Evolutionary conservation across 2,888 invertebrate genomes (phyloP).

Genomic region (Hyposoter dolosus): DNA sequence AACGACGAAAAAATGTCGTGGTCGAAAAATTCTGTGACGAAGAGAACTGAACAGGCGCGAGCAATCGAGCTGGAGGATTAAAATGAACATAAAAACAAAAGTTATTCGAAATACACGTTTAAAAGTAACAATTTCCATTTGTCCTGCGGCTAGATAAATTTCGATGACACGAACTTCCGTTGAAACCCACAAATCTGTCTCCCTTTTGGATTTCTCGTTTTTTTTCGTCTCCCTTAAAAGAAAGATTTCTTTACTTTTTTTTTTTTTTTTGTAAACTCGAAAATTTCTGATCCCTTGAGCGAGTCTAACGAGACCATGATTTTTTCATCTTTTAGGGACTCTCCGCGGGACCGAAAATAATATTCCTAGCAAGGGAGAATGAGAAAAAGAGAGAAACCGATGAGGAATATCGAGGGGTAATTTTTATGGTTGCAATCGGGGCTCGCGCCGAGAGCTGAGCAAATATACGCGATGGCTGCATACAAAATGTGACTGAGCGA

Average conservation of each 20-base stretch:
- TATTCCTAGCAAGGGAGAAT: conserved; percentile 38
- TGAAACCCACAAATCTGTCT: conserved; percentile 36
- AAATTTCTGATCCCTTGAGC: conserved; percentile 39
- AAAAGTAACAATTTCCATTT: conserved; percentile 44
- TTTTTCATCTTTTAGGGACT: conserved; percentile 21
- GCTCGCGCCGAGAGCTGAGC: conserved; percentile 57
- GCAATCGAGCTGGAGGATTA: neutral
- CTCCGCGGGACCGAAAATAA: conserved; percentile 58
- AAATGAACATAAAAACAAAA: neutral
- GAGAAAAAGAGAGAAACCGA: conserved; percentile 37
- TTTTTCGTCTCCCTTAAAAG: conserved; percentile 44
- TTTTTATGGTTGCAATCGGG: conserved; percentile 56
- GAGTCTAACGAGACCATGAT: conserved; percentile 43
- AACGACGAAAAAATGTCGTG: neutral
- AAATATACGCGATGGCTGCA: conserved; percentile 55
- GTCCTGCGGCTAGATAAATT: conserved; percentile 48
- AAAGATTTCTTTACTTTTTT: conserved; percentile 15
- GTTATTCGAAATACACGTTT: neutral
- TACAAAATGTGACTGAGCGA: conserved; percentile 32
- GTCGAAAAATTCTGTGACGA: neutral
- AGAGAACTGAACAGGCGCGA: neutral
- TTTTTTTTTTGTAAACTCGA: conserved; percentile 9
- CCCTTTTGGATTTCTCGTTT: conserved; percentile 9
- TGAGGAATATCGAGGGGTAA: conserved; percentile 57
- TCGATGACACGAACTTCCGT: conserved; percentile 62